Evolutionary conservation across 2,888 invertebrate species (phyloP), one percentile per base, ranked within the genome.

Genomic region (Platycheirus albimanus): DNA sequence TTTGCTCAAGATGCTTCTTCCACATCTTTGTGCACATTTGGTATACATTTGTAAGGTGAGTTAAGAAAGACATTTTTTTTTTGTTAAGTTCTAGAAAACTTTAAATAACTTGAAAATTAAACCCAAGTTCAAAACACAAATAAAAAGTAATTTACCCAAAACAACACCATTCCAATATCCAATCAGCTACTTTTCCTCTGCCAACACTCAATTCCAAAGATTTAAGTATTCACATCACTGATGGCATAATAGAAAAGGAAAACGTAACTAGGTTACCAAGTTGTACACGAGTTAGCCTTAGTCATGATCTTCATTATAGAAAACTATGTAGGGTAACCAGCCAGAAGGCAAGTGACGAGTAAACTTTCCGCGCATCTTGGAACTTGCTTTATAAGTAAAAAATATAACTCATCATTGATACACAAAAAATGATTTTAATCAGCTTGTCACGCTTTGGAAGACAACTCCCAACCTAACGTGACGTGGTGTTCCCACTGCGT

Each of bases 191-290:
- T 24, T 24, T 4, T 24, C 3, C 6, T 24, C n/a, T n/a, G n/a
- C n/a, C n/a, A n/a, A n/a, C n/a, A n/a, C n/a, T n/a, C n/a, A n/a
- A n/a, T 24, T 6, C 24, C 24, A 24, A 24, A 6, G 3, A 24
- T 4, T 24, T 24, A 15, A 41, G 51, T 52, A 76, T 69, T 52
- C 76, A 52, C n/a, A 45, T 17, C 52, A 61, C 52, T 33, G 28
- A 36, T 13, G 17, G n/a, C 24, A 28, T 61, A 61, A 28, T 45
- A 33, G 19, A 19, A 76, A 38, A 77, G 3, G 24, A 67, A 77
- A 47, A 51, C 49, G 52, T 33, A 49, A 43, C 56, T 77, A 56
- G 77, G 77, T 56, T 33, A 64, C 11, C 56, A 63, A 30, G 47
- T 49, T 43, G n/a, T 33, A 30, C n/a, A n/a, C n/a, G n/a, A n/a